Conservation (phyloP, 2,888 invertebrate genomes). For the Parnassius glacialis region DNA sequence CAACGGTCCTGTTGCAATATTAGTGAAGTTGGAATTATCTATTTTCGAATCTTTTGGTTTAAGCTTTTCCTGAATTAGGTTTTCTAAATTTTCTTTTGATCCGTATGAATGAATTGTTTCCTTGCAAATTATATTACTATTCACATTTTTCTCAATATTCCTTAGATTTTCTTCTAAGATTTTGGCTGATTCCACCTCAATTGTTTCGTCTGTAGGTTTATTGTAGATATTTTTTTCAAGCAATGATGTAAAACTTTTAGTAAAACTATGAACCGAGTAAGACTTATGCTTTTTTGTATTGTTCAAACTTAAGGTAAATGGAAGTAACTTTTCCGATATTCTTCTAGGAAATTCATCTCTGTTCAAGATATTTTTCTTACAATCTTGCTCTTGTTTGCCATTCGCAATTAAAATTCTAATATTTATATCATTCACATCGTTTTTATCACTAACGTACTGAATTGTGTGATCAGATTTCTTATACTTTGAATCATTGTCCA, state of each 20-base stretch:
- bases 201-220: slow-evolving; percentile 39
- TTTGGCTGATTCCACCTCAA: neutral
- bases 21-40: neutral
- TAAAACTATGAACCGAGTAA: slow-evolving; percentile 51
- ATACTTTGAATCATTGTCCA: slow-evolving; percentile 32
- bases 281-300: slow-evolving; percentile 32
- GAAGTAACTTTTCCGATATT: slow-evolving; percentile 53
- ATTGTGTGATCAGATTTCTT: slow-evolving; percentile 26
- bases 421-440: slow-evolving; percentile 58
- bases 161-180: neutral
- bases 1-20: neutral
- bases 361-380: slow-evolving; percentile 11
- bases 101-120: slow-evolving; percentile 43
- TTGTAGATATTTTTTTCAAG: slow-evolving; percentile 32
- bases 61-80: neutral
- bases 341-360: slow-evolving; percentile 46
- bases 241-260: slow-evolving; percentile 47
- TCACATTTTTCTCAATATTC: neutral
- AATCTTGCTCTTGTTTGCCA: slow-evolving; percentile 40
- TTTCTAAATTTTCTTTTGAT: slow-evolving; percentile 30
- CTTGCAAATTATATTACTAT: slow-evolving; percentile 26
- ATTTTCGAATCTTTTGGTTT: neutral
- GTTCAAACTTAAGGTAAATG: slow-evolving; percentile 3
- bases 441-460: slow-evolving; percentile 43
- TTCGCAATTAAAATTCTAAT: slow-evolving; percentile 61